A percentile compares a stretch with the other conserved stretches of the same genome.
These are phyloP conservation scores for Struthio camelus DNA, from an alignment of 2,113 vertebrate genomes.

Conservation along the genomic window DNA sequence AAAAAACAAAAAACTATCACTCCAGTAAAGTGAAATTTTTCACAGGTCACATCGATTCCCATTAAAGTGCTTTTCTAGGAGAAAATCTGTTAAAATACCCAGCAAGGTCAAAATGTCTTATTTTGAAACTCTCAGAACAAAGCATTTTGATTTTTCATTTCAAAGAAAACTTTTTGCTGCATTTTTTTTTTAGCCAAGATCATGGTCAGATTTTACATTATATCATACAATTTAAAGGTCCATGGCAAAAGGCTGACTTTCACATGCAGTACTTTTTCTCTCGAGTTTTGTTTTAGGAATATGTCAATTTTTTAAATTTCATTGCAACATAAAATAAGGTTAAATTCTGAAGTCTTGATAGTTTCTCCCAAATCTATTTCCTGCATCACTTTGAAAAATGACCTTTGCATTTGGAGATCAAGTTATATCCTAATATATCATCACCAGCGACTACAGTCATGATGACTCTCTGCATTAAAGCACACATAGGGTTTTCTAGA, in stretches of 20 bases:
- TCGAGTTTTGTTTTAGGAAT: not conserved
- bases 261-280: rapidly evolving
- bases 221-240: not conserved
- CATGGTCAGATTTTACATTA: not conserved
- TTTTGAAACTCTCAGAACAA: rapidly evolving
- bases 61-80: not conserved
- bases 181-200: not conserved
- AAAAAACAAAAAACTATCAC: not conserved
- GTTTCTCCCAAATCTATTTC: not conserved
- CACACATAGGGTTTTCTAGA: not conserved
- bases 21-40: not conserved
- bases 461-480: not conserved
- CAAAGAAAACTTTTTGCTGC: not conserved
- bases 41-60: not conserved
- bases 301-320: not conserved
- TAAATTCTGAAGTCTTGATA: not conserved
- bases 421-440: not conserved
- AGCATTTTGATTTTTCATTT: not conserved
- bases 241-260: not conserved
- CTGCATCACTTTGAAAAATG: not conserved
- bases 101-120: not conserved
- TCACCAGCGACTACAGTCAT: not conserved
- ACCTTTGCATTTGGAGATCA: not conserved
- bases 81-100: not conserved
- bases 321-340: not conserved